phyloP scores from a whole-genome alignment of 2,797 vertebrate species.

The Astyanax mexicanus region DNA sequence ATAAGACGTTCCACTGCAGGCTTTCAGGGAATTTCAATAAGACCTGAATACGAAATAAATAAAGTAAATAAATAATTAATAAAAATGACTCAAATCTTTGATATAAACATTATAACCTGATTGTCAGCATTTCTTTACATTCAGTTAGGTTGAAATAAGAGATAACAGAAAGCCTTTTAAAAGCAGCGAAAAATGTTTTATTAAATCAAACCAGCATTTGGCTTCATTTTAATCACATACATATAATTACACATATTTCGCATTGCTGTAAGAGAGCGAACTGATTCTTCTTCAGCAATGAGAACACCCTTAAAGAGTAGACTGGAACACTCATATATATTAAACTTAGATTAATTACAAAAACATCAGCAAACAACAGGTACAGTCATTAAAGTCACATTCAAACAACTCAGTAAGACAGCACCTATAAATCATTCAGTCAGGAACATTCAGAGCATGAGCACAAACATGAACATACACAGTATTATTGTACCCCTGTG shows the following conservation, averaged over 20 bases:
- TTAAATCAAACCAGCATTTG: slow-evolving; percentile 35
- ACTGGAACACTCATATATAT: no score
- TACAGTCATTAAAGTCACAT: neutral
- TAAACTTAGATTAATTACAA: slow-evolving; percentile 26
- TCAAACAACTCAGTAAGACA: slow-evolving; percentile 5
- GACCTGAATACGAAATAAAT: no score
- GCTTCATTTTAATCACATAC: slow-evolving; percentile 8
- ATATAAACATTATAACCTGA: no score
- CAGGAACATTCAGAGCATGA: neutral
- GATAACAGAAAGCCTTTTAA: neutral
- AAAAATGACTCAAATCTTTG: no score
- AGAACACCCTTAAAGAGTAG: slow-evolving; percentile 7
- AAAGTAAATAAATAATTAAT: no score
- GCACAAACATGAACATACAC: slow-evolving; percentile 1
- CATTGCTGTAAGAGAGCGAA: neutral
- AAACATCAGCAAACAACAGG: neutral
- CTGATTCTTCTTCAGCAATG: neutral
- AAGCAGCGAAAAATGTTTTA: slow-evolving; percentile 21
- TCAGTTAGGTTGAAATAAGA: no score
- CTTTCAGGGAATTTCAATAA: no score
- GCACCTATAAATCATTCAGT: neutral
- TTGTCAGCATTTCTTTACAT: no score
- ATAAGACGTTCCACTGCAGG: no score
- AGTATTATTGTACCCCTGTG: slow-evolving; percentile 38
- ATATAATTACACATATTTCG: neutral